Base-by-base conservation (phyloP, 92 coral and sea anemone genomes). In the Bergia puertoricense region DNA sequence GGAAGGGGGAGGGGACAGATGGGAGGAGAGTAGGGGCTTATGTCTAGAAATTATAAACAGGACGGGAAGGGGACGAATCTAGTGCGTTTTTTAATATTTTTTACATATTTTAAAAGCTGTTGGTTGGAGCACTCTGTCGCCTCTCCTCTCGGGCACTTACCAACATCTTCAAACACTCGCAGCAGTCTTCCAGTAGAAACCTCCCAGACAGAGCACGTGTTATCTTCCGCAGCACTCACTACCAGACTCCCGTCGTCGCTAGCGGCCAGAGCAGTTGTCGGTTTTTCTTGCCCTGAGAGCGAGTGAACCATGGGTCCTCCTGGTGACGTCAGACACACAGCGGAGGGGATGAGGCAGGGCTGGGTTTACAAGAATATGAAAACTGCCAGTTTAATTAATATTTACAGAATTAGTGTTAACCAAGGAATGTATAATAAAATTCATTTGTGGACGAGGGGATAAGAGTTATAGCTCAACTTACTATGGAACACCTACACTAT, bases 261-360 rank as follows among this genome's bases (percentile, higher is more conserved):
- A n/a, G 85, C 88, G 79, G 85, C 81, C 76, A 93, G 91, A 42
- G 94, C 94, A 75, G 96, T 83, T 8, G 87, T 86, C 39, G 94
- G 94, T 48, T 89, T 82, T 22, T 45, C 88, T 42, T 92, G 96
- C 18, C 93, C 96, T 10, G 96, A 86, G 90, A 93, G 90, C 11
- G 96, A 92, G 85, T 93, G 96, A 40, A 93, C 90, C 88, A 93
- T 75, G 23, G 94, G 96, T 18, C 96, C 96, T 39, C 96, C 96
- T 5, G 94, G 96, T 79, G 96, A 92, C 86, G 96, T 93, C 88
- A 93, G 79, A 77, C 96, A 93, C 39, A 92, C 93, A 1, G 88
- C 68, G 36, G 91, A 62, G 30, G 96, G 96, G 56, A 93, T 75
- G 23, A 93, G 74, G 79, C 92, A 92, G 23, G 94, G 89, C 44